These are phyloP conservation scores for Thera obeliscata DNA, from an alignment of 2,888 invertebrate species.

Conservation along the genomic window DNA sequence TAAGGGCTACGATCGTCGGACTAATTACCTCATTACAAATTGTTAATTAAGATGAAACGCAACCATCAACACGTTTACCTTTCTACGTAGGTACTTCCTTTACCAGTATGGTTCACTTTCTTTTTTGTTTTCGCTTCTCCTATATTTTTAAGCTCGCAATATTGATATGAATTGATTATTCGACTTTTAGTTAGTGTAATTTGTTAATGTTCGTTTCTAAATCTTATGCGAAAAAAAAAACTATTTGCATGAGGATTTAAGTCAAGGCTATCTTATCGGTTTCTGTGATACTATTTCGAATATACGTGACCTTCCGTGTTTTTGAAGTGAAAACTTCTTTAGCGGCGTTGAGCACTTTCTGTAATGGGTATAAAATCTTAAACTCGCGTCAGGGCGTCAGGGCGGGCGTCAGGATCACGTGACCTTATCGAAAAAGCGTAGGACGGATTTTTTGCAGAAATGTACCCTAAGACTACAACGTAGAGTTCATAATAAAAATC, in stretches of 20 bases:
- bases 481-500: no score
- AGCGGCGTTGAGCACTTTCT: no score
- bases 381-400: no score
- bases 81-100: constrained; percentile 24
- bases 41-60: constrained; percentile 34
- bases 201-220: background rate
- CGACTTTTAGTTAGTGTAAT: no score
- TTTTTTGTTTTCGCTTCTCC: constrained; percentile 5
- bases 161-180: background rate
- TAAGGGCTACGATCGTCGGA: constrained; percentile 32
- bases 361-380: no score
- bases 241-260: constrained; percentile 12
- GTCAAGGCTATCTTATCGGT: constrained; percentile 25
- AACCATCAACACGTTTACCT: constrained; percentile 29
- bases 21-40: constrained; percentile 41
- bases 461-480: no score
- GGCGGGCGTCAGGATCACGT: no score
- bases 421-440: no score
- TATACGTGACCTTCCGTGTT: constrained; percentile 14
- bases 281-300: constrained; percentile 6
- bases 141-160: no score
- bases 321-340: no score
- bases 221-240: constrained; percentile 3
- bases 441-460: no score
- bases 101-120: constrained; percentile 15